Conservation (phyloP, 2,113 vertebrate species). For the Collichthys lucidus region DNA sequence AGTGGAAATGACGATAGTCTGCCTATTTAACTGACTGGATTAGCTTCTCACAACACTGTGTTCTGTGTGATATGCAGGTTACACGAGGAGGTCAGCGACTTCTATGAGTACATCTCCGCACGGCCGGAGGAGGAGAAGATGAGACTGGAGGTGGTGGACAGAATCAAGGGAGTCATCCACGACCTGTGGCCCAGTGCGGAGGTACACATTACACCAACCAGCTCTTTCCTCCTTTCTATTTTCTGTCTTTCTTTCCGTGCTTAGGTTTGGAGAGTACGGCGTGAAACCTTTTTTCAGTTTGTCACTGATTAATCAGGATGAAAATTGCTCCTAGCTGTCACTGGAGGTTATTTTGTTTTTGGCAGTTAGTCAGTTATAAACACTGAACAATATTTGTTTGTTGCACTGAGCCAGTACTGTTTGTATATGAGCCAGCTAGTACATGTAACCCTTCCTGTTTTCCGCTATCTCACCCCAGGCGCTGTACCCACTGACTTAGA, state of each 20-base stretch:
- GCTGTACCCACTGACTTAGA: slow-evolving; percentile 55
- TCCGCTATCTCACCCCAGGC: slow-evolving; percentile 56
- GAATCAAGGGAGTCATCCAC: slow-evolving; percentile 95
- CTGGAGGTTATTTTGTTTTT: background rate
- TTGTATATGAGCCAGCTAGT: background rate
- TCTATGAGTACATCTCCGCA: slow-evolving; percentile 96
- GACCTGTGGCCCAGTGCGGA: slow-evolving; percentile 96
- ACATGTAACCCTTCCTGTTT: slow-evolving; percentile 20
- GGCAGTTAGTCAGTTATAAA: background rate
- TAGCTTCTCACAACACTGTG: background rate
- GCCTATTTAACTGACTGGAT: background rate
- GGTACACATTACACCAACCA: slow-evolving; percentile 42
- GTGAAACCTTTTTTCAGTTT: background rate
- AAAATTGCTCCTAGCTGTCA: background rate
- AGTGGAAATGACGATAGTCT: background rate
- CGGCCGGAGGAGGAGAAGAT: slow-evolving; percentile 95
- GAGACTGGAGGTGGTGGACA: slow-evolving; percentile 95
- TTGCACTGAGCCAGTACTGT: background rate
- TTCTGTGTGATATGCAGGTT: slow-evolving; percentile 81
- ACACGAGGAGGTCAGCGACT: slow-evolving; percentile 97
- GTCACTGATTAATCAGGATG: background rate
- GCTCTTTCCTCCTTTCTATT: too few relatives aligned
- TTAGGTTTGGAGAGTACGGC: background rate
- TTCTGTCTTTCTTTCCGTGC: background rate
- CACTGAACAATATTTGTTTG: background rate